These are phyloP conservation scores for Lacerta agilis DNA, from an alignment of 2,797 vertebrate species.

Conservation along the genomic window DNA sequence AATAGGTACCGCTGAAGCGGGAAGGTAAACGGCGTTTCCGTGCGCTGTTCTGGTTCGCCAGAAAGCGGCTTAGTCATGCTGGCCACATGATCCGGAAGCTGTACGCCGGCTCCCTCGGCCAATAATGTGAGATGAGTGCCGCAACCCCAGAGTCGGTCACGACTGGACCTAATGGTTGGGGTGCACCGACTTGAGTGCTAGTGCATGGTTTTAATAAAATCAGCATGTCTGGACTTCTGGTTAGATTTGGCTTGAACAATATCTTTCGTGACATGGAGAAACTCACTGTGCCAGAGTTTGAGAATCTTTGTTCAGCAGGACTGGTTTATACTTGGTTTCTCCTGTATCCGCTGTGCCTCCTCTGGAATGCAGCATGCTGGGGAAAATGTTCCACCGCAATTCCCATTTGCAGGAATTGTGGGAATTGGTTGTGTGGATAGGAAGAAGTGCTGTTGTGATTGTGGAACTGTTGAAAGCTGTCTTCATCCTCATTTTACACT, in stretches of 20 bases:
- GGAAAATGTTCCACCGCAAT: background rate
- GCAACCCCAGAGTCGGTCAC: no score
- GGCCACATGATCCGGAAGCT: no score
- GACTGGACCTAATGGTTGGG: no score
- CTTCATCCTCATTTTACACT: background rate
- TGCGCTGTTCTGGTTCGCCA: no score
- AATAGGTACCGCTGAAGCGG: no score
- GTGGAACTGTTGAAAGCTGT: background rate
- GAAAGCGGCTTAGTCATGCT: no score
- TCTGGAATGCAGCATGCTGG: background rate
- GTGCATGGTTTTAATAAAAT: background rate
- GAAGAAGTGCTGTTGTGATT: background rate
- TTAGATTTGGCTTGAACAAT: background rate
- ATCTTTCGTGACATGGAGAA: background rate
- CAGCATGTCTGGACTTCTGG: background rate
- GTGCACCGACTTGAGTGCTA: background rate
- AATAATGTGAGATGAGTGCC: no score
- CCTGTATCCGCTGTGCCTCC: background rate
- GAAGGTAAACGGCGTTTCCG: no score
- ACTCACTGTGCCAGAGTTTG: background rate
- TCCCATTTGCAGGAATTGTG: background rate
- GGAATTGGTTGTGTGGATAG: background rate
- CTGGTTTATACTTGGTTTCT: background rate
- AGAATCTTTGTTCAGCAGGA: no score
- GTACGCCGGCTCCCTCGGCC: no score